These are phyloP conservation scores for Caerostris darwini DNA, from an alignment of 1,140 invertebrate species.

Conservation along the genomic window DNA sequence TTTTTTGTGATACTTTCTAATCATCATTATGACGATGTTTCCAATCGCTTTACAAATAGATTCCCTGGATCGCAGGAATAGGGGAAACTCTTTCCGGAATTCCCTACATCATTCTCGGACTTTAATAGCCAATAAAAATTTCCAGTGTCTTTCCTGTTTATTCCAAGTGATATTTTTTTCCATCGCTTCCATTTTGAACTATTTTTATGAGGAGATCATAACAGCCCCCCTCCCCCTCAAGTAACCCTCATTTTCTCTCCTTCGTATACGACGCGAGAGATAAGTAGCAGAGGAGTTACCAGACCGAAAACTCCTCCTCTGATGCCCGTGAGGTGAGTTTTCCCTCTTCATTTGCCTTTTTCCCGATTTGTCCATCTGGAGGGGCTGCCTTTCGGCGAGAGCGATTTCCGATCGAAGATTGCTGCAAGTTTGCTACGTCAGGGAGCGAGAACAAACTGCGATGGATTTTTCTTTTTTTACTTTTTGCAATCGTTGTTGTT, in stretches of 20 bases:
- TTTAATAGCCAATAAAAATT: conserved; percentile 11
- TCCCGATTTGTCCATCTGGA: background rate
- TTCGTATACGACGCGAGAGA: background rate
- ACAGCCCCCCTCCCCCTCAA: background rate
- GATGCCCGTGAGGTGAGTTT: background rate
- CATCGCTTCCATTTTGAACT: background rate
- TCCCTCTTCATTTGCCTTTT: background rate
- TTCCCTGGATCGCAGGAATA: background rate
- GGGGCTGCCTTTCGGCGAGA: background rate
- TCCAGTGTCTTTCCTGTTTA: background rate
- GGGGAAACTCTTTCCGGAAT: background rate
- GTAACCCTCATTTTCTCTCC: too few relatives aligned
- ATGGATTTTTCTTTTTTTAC: background rate
- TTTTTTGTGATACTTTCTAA: background rate
- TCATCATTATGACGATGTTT: background rate
- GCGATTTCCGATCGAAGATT: conserved; percentile 22
- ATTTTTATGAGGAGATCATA: background rate
- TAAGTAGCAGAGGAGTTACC: background rate
- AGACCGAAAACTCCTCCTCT: background rate
- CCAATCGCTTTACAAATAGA: background rate
- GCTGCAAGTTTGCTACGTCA: background rate
- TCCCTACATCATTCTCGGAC: background rate
- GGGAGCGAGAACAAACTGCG: background rate
- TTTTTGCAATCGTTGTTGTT: background rate
- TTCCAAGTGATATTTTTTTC: background rate